Conservation (phyloP, 2,113 vertebrate genomes). For the Ranitomeya imitator region DNA sequence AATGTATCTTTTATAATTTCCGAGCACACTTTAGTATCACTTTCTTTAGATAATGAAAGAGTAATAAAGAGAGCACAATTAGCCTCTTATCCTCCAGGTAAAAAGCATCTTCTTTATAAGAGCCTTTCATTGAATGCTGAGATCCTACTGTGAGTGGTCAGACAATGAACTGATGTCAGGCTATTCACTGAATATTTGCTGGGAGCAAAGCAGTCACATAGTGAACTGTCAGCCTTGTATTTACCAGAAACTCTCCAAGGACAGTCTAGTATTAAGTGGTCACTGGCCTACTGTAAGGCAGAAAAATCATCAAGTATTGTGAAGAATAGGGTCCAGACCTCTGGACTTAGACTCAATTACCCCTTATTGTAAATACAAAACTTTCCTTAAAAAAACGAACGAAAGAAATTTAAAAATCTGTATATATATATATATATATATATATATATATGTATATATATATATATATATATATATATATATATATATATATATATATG, state of each 20-base stretch:
- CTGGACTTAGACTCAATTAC: too few relatives aligned
- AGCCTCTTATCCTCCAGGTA: slow-evolving; percentile 56
- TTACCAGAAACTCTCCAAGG: background rate
- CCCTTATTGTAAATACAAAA: too few relatives aligned
- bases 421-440: too few relatives aligned
- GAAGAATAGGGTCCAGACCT: background rate
- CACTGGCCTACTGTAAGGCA: background rate
- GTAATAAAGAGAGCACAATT: slow-evolving; percentile 51
- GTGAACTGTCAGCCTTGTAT: slow-evolving; percentile 12
- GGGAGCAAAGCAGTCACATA: slow-evolving; percentile 28
- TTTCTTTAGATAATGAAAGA: slow-evolving; percentile 44
- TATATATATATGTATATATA: too few relatives aligned
- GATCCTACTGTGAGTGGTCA: slow-evolving; percentile 37
- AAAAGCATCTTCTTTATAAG: slow-evolving; percentile 43
- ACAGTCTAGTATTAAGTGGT: background rate
- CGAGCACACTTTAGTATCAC: slow-evolving; percentile 26
- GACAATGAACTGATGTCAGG: slow-evolving; percentile 47
- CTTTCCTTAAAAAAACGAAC: too few relatives aligned
- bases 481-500: too few relatives aligned
- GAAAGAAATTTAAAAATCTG: too few relatives aligned
- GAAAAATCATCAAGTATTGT: background rate
- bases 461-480: too few relatives aligned
- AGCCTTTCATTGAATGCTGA: slow-evolving; percentile 34
- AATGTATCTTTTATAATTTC: slow-evolving; percentile 25
- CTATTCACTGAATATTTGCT: slow-evolving; percentile 38